Evolutionary conservation across 2,797 vertebrate genomes (phyloP), one percentile per base, ranked within the genome.

Genomic region (Simalia tracyae): DNA sequence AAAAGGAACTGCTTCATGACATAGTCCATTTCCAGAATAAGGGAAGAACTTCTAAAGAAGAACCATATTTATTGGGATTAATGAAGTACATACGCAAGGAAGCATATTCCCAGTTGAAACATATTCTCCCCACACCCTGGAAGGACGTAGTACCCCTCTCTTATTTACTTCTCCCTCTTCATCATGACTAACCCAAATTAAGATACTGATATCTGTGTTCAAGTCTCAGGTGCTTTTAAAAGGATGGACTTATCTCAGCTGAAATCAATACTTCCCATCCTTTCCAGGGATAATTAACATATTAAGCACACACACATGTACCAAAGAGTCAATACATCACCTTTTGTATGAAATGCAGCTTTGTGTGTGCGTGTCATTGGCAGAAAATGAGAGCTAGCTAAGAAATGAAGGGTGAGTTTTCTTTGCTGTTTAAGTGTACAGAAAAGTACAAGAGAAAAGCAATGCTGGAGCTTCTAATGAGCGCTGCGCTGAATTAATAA

Each of bases 401-500:
- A 86, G 3, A 46, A 61, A 19, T 14, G 15, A 91, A 93, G 3
- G 22, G 9, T 46, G 59, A 26, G 10, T 84, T 88, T 88, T 66
- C 63, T 88, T 63, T 59, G 5, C 31, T 66, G 88, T 84, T 87
- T 85, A 56, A 94, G 22, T 81, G 1, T 42, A 66, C 88, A 4
- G 56, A 93, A 4, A 68, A 87, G 0, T 60, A 57, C 36, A 91
- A 89, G 50, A 84, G 24, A 54, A 54, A 66, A 22, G 14, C 90
- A 90, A 36, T 0, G 31, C 46, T 84, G 31, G 64, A 95, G 64
- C 50, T 61, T 14, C 61, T 92, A 93, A 92, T 92, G 36, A 56
- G 59, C 90, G 28, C 76, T 28, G 2, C 84, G 59, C 81, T 87
- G 72, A 95, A 95, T 94, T 94, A 95, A 93, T 86, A 92, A 90